Conservation (phyloP, 1,140 invertebrate genomes). For the Drosophila auraria region DNA sequence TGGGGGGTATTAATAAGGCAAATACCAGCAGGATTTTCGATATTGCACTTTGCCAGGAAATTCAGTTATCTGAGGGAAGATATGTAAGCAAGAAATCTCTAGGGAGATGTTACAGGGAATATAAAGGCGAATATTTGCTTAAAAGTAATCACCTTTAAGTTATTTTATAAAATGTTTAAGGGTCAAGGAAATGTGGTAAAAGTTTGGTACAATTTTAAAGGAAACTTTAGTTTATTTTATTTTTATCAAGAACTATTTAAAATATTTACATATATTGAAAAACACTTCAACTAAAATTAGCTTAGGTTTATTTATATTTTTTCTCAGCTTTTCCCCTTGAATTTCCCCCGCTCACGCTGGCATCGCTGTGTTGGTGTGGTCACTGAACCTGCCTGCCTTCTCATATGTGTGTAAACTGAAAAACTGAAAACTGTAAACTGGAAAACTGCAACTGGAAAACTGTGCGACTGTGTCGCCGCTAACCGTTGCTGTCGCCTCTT, state of each 20-base stretch:
- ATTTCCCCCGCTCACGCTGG: conserved; percentile 22
- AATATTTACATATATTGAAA: too few species aligned
- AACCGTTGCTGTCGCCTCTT: conserved; percentile 58
- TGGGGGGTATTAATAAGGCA: conserved; percentile 27
- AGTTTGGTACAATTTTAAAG: neutral
- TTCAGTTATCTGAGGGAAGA: neutral
- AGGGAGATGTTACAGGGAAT: neutral
- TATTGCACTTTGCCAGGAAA: neutral
- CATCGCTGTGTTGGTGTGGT: conserved; percentile 60
- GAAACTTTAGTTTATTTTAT: neutral
- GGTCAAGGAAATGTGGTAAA: neutral
- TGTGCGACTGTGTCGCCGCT: conserved; percentile 60
- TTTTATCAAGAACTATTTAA: neutral
- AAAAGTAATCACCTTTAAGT: fast-evolving
- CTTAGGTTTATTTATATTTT: neutral
- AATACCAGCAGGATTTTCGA: neutral
- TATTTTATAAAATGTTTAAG: neutral
- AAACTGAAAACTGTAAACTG: conserved; percentile 49
- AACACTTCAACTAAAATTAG: neutral
- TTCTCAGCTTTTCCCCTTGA: neutral
- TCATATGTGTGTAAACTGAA: conserved; percentile 59
- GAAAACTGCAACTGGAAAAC: conserved; percentile 55
- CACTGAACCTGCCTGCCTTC: conserved; percentile 66
- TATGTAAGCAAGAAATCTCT: neutral
- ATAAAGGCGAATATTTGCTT: neutral